A percentile compares a stretch with the other conserved stretches of the same genome.
Conservation (phyloP, 2,113 vertebrate species). For the Rhinoderma darwinii region DNA sequence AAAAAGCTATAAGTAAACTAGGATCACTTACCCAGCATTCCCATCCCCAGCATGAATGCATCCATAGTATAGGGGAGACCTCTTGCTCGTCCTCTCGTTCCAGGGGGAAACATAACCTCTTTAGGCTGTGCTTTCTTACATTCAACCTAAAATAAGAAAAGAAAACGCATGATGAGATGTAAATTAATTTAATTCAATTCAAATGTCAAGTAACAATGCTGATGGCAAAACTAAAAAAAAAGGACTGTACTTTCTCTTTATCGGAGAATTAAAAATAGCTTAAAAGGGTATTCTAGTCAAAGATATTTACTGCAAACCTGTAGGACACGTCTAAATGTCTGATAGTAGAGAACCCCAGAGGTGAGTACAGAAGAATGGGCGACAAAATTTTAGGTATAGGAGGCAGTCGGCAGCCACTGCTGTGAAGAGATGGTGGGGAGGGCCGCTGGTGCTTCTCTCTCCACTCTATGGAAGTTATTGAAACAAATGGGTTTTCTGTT, state of each 20-base stretch:
- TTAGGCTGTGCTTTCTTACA: conserved; percentile 99
- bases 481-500: too few relatives aligned
- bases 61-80: conserved; percentile 97
- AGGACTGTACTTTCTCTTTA: conserved; percentile 62
- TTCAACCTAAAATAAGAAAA: conserved; percentile 91
- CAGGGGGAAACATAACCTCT: conserved; percentile 98
- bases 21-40: conserved; percentile 93
- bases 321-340: background rate
- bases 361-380: background rate
- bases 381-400: too few relatives aligned
- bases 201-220: conserved; percentile 79
- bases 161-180: conserved; percentile 74
- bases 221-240: conserved; percentile 54
- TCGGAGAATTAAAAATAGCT: conserved; percentile 31
- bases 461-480: too few relatives aligned
- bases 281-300: background rate
- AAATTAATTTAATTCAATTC: conserved; percentile 80
- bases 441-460: too few relatives aligned
- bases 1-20: background rate
- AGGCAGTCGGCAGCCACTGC: too few relatives aligned
- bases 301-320: background rate
- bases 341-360: background rate
- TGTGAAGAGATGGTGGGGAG: too few relatives aligned
- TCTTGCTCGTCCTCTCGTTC: conserved; percentile 91
- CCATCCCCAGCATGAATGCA: conserved; percentile 98